A percentile compares a stretch with the other conserved stretches of the same genome.
Conservation (phyloP, 2,888 invertebrate genomes). For the Lampropteryx suffumata region DNA sequence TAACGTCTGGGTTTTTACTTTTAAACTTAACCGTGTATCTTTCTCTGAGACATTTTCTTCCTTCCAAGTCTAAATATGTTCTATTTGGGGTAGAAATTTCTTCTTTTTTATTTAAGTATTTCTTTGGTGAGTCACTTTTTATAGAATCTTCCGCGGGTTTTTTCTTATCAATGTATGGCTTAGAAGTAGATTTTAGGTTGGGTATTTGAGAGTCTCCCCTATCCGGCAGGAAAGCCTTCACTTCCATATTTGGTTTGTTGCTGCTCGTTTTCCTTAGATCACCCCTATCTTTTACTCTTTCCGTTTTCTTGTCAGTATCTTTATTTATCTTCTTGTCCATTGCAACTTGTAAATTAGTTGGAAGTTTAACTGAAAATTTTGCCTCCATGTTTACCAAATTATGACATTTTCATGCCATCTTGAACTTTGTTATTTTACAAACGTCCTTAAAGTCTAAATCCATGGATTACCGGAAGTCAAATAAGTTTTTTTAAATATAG, state of each 20-base stretch:
- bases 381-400: slow-evolving; percentile 13
- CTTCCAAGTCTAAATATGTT: slow-evolving; percentile 19
- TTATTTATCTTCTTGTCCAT: slow-evolving; percentile 27
- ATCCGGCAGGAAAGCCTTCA: slow-evolving; percentile 30
- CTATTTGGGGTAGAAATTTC: slow-evolving; percentile 1
- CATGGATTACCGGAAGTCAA: too few species aligned
- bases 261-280: slow-evolving; percentile 29
- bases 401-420: slow-evolving; percentile 14
- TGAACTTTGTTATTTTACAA: slow-evolving; percentile 3
- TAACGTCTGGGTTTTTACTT: slow-evolving; percentile 11
- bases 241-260: slow-evolving; percentile 5
- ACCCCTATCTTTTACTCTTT: slow-evolving; percentile 35
- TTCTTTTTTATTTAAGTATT: not conserved
- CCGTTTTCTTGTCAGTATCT: slow-evolving; percentile 31
- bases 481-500: too few species aligned
- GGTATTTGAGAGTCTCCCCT: slow-evolving; percentile 39
- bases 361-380: slow-evolving; percentile 34
- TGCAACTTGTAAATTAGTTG: slow-evolving; percentile 34
- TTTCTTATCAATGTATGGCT: slow-evolving; percentile 2
- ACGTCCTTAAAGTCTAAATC: too few species aligned
- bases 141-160: slow-evolving; percentile 4
- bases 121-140: slow-evolving; percentile 6
- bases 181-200: slow-evolving; percentile 7
- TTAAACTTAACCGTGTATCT: slow-evolving; percentile 38
- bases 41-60: slow-evolving; percentile 37